Evolutionary conservation across 1,140 invertebrate species (phyloP).

Genomic region (Hermatobates lingyangjiaoensis): DNA sequence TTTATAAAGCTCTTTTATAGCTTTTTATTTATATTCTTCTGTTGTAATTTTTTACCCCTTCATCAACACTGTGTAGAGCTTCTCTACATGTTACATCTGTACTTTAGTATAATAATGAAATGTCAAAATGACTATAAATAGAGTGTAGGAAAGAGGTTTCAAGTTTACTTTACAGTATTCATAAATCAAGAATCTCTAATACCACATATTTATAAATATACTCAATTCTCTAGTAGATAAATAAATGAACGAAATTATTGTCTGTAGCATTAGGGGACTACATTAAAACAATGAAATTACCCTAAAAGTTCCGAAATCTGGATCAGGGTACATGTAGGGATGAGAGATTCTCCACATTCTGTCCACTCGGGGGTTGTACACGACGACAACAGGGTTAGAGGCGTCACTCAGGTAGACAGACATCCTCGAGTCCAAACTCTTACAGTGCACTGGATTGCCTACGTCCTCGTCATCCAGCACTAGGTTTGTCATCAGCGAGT

Average conservation of each 20-base stretch:
- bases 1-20: too few species aligned
- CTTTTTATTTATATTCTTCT: too few species aligned
- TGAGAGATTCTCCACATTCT: slow-evolving; percentile 55
- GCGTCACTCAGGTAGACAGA: slow-evolving; percentile 62
- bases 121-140: too few species aligned
- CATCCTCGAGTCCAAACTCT: slow-evolving; percentile 42
- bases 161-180: too few species aligned
- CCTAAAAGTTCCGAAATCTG: slow-evolving; percentile 44
- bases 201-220: neutral
- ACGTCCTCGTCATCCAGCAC: slow-evolving; percentile 41
- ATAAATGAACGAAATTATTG: neutral
- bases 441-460: slow-evolving; percentile 14
- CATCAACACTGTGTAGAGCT: too few species aligned
- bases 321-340: slow-evolving; percentile 61
- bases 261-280: neutral
- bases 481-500: slow-evolving; percentile 52
- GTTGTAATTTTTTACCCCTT: too few species aligned
- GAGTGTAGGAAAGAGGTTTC: too few species aligned
- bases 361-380: slow-evolving; percentile 47
- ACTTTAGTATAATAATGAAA: too few species aligned
- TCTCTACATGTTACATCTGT: too few species aligned
- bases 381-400: slow-evolving; percentile 50
- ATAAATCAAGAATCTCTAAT: neutral
- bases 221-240: neutral
- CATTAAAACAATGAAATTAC: slow-evolving; percentile 16